Base-by-base conservation (phyloP, 2,113 vertebrate genomes). In the Tachysurus fulvidraco region DNA sequence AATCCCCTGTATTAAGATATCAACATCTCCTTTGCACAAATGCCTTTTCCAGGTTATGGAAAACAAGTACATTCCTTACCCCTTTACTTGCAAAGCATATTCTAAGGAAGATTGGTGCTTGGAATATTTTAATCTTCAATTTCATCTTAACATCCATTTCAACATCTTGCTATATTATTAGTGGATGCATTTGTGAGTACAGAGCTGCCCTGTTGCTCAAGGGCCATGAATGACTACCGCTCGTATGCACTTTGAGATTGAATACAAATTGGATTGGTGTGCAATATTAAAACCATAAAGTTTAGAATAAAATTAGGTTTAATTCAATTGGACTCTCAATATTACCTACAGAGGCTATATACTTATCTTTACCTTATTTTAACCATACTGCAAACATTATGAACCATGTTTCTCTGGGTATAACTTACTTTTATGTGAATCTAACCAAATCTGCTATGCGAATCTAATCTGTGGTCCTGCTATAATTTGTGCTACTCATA, bases 371-470 rank as follows among this genome's bases (percentile, higher is more conserved):
- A 78, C 17, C n/a, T 23, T 52, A 65, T 85, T 78, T 65, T 30
- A 76, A 64, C 41, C 23, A 30, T 78, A 46, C 25, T 76, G 55
- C 13, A 74, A 77, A 85, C 71, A 85, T 84, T 62, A 76, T 84
- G 54, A 84, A 50, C 9, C 13, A 16, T 30, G 71, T 25, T 21
- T n/a, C 41, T 62, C 36, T 28, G 36, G 44, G 69, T 64, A 74
- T 76, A 64, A 81, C 30, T 1, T 7, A 41, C 41, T 21, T 10
- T 74, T 41, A 16, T 57, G 19, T 82, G 5, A 85, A 85, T 88
- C 55, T 88, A 64, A 62, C 16, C 85, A 16, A 54, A 67, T 46
- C n/a, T n/a, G n/a, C n/a, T n/a, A n/a, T n/a, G n/a, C n/a, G n/a
- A n/a, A n/a, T n/a, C n/a, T 85, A 46, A 81, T 64, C 67, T 85